Evolutionary conservation across 2,888 invertebrate genomes (phyloP).

Genomic region (Bhutanitis thaidina): DNA sequence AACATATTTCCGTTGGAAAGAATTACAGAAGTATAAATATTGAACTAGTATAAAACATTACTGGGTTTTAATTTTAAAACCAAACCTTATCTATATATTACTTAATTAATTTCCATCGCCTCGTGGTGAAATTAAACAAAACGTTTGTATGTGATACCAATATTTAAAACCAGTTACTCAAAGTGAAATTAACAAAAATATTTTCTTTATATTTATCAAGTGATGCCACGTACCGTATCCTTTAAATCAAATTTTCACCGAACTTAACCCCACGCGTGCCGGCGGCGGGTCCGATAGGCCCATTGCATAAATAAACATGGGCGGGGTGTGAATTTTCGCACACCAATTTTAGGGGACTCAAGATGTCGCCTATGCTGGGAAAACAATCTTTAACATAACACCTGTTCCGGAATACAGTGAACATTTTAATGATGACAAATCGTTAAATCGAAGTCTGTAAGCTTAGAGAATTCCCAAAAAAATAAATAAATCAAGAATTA

Average conservation of each 20-base stretch:
- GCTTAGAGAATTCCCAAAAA: too few relatives aligned
- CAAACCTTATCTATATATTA: too few relatives aligned
- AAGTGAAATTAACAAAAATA: not conserved
- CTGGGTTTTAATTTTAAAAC: too few relatives aligned
- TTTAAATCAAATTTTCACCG: slow-evolving; percentile 7
- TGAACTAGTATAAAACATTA: too few relatives aligned
- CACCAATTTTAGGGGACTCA: slow-evolving; percentile 8
- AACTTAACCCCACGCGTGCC: slow-evolving; percentile 29
- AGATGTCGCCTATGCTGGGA: slow-evolving; percentile 1
- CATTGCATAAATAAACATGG: slow-evolving; percentile 39
- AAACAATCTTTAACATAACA: slow-evolving; percentile 5
- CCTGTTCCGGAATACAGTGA: not conserved
- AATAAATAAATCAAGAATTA: too few relatives aligned
- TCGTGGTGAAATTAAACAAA: too few relatives aligned
- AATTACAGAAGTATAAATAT: too few relatives aligned
- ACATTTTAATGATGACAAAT: not conserved
- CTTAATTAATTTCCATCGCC: too few relatives aligned
- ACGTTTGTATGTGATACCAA: too few relatives aligned
- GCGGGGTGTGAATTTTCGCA: slow-evolving; percentile 21
- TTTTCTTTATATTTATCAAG: slow-evolving; percentile 14
- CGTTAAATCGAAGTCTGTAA: too few relatives aligned
- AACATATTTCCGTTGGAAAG: too few relatives aligned
- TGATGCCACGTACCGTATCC: slow-evolving; percentile 1
- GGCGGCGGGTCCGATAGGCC: slow-evolving; percentile 27
- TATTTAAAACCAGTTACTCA: not conserved